A percentile compares a stretch with the other conserved stretches of the same genome.
phyloP scores from a whole-genome alignment of 2,888 invertebrate species.

The Sphinx pinastri region DNA sequence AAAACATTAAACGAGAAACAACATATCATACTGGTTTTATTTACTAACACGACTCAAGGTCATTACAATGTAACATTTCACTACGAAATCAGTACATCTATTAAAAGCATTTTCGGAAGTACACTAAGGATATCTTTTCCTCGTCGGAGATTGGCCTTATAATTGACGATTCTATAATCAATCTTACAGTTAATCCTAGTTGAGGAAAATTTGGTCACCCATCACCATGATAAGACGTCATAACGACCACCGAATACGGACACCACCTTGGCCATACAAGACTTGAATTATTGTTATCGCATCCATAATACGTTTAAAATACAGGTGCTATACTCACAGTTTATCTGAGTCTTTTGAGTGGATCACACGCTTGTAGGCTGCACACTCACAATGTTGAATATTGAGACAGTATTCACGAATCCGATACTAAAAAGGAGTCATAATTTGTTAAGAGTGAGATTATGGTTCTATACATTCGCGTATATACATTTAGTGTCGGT shows the following conservation, averaged over 20 bases:
- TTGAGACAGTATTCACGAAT: constrained; percentile 40
- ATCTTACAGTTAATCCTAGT: background rate
- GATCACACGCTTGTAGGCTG: constrained; percentile 35
- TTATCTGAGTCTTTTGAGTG: constrained; percentile 36
- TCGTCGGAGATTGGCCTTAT: too few species aligned
- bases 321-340: constrained; percentile 36
- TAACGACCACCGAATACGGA: constrained; percentile 16
- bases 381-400: constrained; percentile 42
- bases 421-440: constrained; percentile 50
- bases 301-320: constrained; percentile 41
- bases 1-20: background rate
- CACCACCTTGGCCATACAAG: constrained; percentile 37
- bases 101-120: too few species aligned
- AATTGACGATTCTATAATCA: background rate
- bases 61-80: background rate
- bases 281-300: constrained; percentile 36
- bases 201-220: constrained; percentile 16
- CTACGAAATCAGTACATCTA: background rate
- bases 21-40: background rate
- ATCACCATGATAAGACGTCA: background rate
- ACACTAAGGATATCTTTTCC: too few species aligned
- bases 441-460: constrained; percentile 56
- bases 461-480: constrained; percentile 54
- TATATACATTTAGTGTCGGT: constrained; percentile 54
- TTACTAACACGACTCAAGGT: background rate